Percentiles rank a stretch among this genome's conserved stretches.
Conservation (phyloP, 2,113 vertebrate species). For the Hoplias malabaricus region DNA sequence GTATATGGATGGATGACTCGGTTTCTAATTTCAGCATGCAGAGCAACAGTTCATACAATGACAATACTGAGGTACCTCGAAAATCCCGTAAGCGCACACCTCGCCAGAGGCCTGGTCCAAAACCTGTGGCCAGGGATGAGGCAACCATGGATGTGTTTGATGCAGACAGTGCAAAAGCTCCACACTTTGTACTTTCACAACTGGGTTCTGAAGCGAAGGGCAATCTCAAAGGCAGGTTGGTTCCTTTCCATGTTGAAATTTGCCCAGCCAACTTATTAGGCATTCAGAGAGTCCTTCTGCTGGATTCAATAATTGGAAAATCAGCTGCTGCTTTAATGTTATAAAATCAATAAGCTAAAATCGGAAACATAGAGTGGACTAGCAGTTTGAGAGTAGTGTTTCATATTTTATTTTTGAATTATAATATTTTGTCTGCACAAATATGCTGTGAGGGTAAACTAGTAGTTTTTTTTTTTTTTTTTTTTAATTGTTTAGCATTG, state of each 20-base stretch:
- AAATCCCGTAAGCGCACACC: conserved; percentile 96
- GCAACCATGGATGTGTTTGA: conserved; percentile 99
- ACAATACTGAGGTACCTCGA: conserved; percentile 97
- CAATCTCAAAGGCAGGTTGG: conserved; percentile 83
- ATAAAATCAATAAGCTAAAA: too few relatives aligned
- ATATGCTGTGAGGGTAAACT: too few relatives aligned
- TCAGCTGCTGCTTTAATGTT: too few relatives aligned
- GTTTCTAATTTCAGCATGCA: conserved; percentile 98
- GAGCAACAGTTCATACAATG: conserved; percentile 96
- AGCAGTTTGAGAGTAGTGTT: too few relatives aligned
- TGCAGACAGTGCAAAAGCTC: conserved; percentile 97
- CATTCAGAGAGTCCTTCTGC: neutral
- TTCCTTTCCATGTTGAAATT: neutral
- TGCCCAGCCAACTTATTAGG: neutral
- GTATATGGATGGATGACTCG: conserved; percentile 98
- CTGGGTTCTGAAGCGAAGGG: conserved; percentile 91
- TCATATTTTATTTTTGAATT: too few relatives aligned
- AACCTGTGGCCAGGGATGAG: conserved; percentile 85
- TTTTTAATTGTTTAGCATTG: too few relatives aligned
- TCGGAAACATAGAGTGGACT: too few relatives aligned
- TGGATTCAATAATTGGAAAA: too few relatives aligned
- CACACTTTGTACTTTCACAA: conserved; percentile 98
- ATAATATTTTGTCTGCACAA: too few relatives aligned
- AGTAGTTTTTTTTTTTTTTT: too few relatives aligned
- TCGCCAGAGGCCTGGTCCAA: conserved; percentile 93